Evolutionary conservation across 2,113 vertebrate species (phyloP).

Genomic region (Martes martes): DNA sequence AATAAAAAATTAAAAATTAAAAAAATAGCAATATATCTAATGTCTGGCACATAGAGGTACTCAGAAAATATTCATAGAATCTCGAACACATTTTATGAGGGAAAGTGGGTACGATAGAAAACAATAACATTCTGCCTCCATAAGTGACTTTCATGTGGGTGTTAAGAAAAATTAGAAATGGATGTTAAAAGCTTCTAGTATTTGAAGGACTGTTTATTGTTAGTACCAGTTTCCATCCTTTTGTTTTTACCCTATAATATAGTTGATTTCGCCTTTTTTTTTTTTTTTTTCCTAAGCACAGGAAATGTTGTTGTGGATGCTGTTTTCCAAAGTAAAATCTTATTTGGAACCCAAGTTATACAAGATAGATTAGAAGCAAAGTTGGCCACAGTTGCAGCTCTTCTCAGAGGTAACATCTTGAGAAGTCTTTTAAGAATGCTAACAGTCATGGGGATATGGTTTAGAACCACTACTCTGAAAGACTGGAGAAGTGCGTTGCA

Average conservation of each 20-base stretch:
- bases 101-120: not conserved
- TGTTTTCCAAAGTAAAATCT: not conserved
- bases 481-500: not conserved
- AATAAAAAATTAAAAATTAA: too few relatives aligned
- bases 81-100: not conserved
- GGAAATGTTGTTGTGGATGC: not conserved
- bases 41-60: not conserved
- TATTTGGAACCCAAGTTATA: not conserved
- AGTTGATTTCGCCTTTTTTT: not conserved
- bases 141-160: not conserved
- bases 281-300: not conserved
- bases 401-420: not conserved
- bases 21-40: not conserved
- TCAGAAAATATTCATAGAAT: not conserved
- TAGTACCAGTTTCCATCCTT: not conserved
- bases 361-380: constrained; percentile 15
- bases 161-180: not conserved
- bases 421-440: not conserved
- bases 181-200: not conserved
- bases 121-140: not conserved
- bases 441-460: not conserved
- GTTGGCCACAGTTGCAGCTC: not conserved
- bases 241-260: not conserved
- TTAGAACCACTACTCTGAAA: not conserved
- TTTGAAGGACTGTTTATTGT: not conserved